phyloP scores from a whole-genome alignment of 2,888 invertebrate genomes.

The Graphium colonna region DNA sequence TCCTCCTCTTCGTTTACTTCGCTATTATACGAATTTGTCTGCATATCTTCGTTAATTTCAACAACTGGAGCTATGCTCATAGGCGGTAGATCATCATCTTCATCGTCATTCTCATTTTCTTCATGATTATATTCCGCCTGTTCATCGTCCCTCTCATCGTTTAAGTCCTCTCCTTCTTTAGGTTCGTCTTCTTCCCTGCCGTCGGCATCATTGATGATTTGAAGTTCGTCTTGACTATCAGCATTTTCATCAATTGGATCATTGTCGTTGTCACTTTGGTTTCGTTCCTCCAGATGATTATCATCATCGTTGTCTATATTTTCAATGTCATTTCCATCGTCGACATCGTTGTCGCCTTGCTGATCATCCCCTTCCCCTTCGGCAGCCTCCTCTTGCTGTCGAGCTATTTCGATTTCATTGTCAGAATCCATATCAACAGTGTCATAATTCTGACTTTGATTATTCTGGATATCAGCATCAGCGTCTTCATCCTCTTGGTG shows the following conservation, averaged over 20 bases:
- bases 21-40: conserved; percentile 55
- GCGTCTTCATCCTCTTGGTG: conserved; percentile 42
- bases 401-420: conserved; percentile 72
- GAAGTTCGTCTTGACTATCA: conserved; percentile 39
- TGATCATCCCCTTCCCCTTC: conserved; percentile 34
- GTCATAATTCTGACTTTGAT: conserved; percentile 63
- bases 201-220: conserved; percentile 35
- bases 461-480: conserved; percentile 46
- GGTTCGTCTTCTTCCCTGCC: conserved; percentile 34
- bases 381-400: conserved; percentile 49
- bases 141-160: conserved; percentile 42
- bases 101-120: conserved; percentile 61
- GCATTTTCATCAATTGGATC: conserved; percentile 45
- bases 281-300: conserved; percentile 43
- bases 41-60: conserved; percentile 71
- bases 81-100: conserved; percentile 57
- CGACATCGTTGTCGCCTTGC: conserved; percentile 29
- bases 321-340: conserved; percentile 38
- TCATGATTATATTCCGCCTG: conserved; percentile 40
- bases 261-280: conserved; percentile 41
- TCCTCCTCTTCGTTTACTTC: conserved; percentile 57
- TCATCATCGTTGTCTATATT: conserved; percentile 39
- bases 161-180: conserved; percentile 36
- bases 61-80: conserved; percentile 56
- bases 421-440: conserved; percentile 76